A percentile compares a stretch with the other conserved stretches of the same genome.
Conservation (phyloP, 2,113 vertebrate genomes). For the Gavialis gangeticus region DNA sequence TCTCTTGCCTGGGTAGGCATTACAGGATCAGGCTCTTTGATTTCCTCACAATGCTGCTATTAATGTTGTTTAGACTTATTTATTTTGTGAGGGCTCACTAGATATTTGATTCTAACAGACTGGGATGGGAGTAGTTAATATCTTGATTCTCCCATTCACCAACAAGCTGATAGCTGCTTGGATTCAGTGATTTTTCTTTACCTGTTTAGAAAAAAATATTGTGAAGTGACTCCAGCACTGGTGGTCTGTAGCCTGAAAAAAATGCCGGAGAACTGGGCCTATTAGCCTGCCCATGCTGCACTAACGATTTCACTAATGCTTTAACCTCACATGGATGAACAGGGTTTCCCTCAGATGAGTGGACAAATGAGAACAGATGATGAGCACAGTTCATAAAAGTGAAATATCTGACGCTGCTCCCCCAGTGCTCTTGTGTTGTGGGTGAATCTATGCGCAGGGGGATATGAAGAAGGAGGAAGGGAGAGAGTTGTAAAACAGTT, state of each 20-base stretch:
- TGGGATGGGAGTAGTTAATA: conserved; percentile 19
- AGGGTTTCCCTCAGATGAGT: conserved; percentile 63
- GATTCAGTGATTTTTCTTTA: conserved; percentile 43
- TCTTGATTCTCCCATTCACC: conserved; percentile 30
- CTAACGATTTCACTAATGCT: conserved; percentile 60
- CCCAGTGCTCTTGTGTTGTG: neutral
- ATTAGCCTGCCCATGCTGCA: conserved; percentile 57
- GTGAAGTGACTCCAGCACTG: conserved; percentile 6
- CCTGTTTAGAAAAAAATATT: conserved; percentile 34
- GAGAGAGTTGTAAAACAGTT: conserved; percentile 30
- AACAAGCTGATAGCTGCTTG: conserved; percentile 36
- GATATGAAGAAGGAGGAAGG: neutral
- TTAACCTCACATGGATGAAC: conserved; percentile 43
- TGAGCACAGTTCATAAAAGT: conserved; percentile 54
- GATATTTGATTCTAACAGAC: conserved; percentile 30
- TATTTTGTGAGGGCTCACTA: neutral
- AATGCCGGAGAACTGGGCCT: conserved; percentile 29
- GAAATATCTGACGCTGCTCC: conserved; percentile 47
- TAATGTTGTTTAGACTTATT: neutral
- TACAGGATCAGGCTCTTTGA: neutral
- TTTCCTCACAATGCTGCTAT: neutral
- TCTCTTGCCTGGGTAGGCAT: neutral
- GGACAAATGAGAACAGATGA: conserved; percentile 63
- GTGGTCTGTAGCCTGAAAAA: conserved; percentile 35
- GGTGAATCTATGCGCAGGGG: conserved; percentile 38